Evolutionary conservation across 2,888 invertebrate genomes (phyloP).

Genomic region (Ichneumon xanthorius): DNA sequence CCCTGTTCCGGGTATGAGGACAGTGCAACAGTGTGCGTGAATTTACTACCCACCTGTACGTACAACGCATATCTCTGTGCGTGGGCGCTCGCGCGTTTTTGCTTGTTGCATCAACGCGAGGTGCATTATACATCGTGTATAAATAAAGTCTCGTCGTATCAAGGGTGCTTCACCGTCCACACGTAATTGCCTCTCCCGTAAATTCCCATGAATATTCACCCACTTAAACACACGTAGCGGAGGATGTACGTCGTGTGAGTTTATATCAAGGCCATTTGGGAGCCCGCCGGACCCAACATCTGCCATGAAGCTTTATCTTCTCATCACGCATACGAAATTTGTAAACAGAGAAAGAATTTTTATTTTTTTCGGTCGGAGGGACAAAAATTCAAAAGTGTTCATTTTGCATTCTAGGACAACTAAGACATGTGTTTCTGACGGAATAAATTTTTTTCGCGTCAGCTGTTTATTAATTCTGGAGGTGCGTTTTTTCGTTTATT

Average conservation of each 20-base stretch:
- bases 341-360: neutral
- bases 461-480: neutral
- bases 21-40: neutral
- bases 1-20: neutral
- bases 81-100: neutral
- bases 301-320: neutral
- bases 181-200: constrained; percentile 55
- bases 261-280: neutral
- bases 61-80: neutral
- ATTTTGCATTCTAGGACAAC: neutral
- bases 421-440: neutral
- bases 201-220: constrained; percentile 44
- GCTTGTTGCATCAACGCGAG: constrained; percentile 22
- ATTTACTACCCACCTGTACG: neutral
- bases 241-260: neutral
- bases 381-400: neutral
- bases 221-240: neutral
- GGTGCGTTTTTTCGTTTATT: too few relatives aligned
- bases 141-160: constrained; percentile 58
- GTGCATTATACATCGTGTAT: constrained; percentile 44
- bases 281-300: neutral
- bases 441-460: neutral
- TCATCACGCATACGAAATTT: too few relatives aligned
- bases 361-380: neutral
- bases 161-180: constrained; percentile 31